Conservation (phyloP, 30 jellyfish, hydroid and myxozoan genomes). For the Aurelia sp. region DNA sequence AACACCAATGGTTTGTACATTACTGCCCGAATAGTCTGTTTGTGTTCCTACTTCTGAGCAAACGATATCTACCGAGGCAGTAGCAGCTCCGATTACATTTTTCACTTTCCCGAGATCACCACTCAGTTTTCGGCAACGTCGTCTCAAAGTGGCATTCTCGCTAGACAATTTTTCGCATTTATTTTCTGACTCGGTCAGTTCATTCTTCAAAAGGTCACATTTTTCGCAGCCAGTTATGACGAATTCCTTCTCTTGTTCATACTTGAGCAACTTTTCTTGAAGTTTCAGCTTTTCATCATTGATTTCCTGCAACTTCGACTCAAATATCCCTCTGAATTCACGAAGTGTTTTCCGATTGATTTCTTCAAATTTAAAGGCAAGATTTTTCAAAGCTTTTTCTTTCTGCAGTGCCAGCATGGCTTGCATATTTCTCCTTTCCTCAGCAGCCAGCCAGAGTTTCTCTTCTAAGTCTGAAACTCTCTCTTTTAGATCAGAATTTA, state of each 20-base stretch:
- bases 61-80: neutral
- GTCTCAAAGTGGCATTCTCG: constrained; percentile 28
- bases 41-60: constrained; percentile 31
- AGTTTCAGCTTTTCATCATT: constrained; percentile 60
- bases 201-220: neutral
- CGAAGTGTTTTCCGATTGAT: constrained; percentile 58
- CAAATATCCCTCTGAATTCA: constrained; percentile 62
- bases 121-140: constrained; percentile 57
- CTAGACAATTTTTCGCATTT: constrained; percentile 7
- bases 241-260: neutral
- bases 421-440: constrained; percentile 54
- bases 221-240: neutral
- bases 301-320: constrained; percentile 41
- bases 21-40: constrained; percentile 10
- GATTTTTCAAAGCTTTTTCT: constrained; percentile 59
- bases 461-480: constrained; percentile 39
- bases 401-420: constrained; percentile 57
- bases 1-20: neutral
- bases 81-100: constrained; percentile 6
- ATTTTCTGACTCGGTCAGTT: neutral
- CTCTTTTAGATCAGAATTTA: constrained; percentile 32
- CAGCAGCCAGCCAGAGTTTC: constrained; percentile 67
- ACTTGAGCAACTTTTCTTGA: constrained; percentile 47
- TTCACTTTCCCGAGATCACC: constrained; percentile 66
- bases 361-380: constrained; percentile 66